Base-by-base conservation (phyloP, 2,888 invertebrate genomes). In the Tortricodes alternella region DNA sequence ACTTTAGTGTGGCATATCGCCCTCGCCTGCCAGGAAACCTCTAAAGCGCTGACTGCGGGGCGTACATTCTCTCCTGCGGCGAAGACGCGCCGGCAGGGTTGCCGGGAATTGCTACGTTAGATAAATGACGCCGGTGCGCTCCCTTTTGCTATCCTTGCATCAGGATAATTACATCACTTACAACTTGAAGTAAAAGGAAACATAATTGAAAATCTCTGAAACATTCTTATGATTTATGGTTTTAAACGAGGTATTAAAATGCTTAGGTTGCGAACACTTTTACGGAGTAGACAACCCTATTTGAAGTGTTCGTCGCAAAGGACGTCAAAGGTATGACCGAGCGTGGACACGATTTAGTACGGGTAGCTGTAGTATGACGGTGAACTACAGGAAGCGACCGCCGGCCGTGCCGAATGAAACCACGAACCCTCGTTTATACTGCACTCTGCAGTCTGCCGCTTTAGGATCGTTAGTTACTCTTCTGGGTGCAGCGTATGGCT, bases 11-110 rank as follows among this genome's bases (percentile, higher is more conserved):
- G 76, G 81, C 80, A 75, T 62, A 53, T 59, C 75, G 65, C 69
- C 71, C 78, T 71, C 74, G 77, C 76, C 71, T 75, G 71, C 75
- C 71, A 80, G 77, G 83, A 83, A 86, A 80, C 83, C 85, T 84
- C 74, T 80, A 85, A 86, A 87, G 83, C 86, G 88, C 88, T 86
- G 86, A 86, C 86, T 80, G 74, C 71, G 76, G 75, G 75, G 79
- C 80, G 81, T 73, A 81, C 85, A 81, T 86, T 84, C 83, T 78
- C 78, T 80, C 78, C 74, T 78, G 78, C 74, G 77, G 78, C 75
- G 76, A 71, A 80, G 78, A 78, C 79, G 79, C 78, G 72, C 74
- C 73, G 74, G 76, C 80, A 82, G 83, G 82, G 85, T 78, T 86
- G 88, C 83, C 84, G 81, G 80, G 80, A 83, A 85, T 79, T 80